phyloP scores from a whole-genome alignment of 2,888 invertebrate species.

The Andricus quercusramuli region DNA sequence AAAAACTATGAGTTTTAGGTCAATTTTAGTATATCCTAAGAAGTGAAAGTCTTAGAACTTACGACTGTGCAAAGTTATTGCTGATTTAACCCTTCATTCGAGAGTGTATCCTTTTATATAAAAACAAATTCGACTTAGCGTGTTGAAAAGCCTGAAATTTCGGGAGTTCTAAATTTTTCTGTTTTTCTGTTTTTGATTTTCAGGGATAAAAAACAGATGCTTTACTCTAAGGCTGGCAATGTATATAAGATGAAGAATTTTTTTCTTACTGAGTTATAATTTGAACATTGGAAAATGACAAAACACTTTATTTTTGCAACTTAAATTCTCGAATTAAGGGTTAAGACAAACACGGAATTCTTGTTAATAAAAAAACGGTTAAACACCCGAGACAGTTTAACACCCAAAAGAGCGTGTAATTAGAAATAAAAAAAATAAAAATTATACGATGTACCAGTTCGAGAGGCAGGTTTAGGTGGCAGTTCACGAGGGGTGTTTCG shows the following conservation, averaged over 20 bases:
- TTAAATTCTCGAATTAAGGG: background rate
- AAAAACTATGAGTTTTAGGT: background rate
- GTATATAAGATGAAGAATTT: too few species aligned
- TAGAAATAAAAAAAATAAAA: background rate
- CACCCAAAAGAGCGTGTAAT: slow-evolving; percentile 24
- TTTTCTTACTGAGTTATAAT: background rate
- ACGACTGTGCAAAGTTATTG: slow-evolving; percentile 31
- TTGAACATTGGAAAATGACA: background rate
- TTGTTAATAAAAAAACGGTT: slow-evolving; percentile 30
- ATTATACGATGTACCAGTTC: slow-evolving; percentile 81
- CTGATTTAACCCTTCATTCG: background rate
- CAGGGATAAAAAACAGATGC: too few species aligned
- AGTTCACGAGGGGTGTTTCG: slow-evolving; percentile 79
- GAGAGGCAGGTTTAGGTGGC: slow-evolving; percentile 82
- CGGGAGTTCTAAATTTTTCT: too few species aligned
- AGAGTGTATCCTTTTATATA: background rate
- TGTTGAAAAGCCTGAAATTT: background rate
- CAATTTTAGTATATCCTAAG: slow-evolving; percentile 18
- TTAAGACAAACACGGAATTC: background rate
- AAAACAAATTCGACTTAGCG: background rate
- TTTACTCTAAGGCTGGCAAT: too few species aligned
- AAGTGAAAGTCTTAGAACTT: slow-evolving; percentile 12
- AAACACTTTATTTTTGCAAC: too few species aligned
- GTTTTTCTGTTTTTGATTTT: too few species aligned
- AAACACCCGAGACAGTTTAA: slow-evolving; percentile 15